These are phyloP conservation scores for Mesocentrotus franciscanus DNA, from an alignment of 53 echinoderm and acorn worm genomes.

Conservation along the genomic window DNA sequence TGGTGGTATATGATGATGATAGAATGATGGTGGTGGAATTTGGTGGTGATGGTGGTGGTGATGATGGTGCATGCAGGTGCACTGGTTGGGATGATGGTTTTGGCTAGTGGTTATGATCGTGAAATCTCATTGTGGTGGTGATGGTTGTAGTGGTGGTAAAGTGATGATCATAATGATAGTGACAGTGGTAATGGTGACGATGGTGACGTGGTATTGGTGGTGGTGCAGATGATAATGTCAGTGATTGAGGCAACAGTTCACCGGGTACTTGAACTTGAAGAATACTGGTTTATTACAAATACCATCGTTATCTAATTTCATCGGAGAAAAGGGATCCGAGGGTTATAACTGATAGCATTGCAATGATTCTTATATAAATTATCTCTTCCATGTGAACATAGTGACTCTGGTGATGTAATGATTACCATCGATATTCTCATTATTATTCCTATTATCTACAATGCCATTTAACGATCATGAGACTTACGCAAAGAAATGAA, in stretches of 20 bases:
- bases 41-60: not conserved
- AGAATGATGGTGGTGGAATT: no score
- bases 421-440: no score
- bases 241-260: not conserved
- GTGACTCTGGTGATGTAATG: no score
- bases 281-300: no score
- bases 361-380: no score
- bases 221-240: not conserved
- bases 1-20: not conserved
- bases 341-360: no score
- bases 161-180: not conserved
- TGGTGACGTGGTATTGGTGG: not conserved
- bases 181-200: not conserved
- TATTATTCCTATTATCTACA: no score
- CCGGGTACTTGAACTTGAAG: no score
- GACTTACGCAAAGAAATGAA: slow-evolving; percentile 92
- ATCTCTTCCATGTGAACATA: no score
- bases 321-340: no score
- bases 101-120: not conserved
- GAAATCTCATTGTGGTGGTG: not conserved
- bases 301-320: no score
- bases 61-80: not conserved
- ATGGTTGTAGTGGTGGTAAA: no score
- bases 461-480: not conserved
- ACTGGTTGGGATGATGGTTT: not conserved